These are phyloP conservation scores for Onthophagus sagittarius DNA, from an alignment of 2,888 invertebrate genomes.

Conservation along the genomic window DNA sequence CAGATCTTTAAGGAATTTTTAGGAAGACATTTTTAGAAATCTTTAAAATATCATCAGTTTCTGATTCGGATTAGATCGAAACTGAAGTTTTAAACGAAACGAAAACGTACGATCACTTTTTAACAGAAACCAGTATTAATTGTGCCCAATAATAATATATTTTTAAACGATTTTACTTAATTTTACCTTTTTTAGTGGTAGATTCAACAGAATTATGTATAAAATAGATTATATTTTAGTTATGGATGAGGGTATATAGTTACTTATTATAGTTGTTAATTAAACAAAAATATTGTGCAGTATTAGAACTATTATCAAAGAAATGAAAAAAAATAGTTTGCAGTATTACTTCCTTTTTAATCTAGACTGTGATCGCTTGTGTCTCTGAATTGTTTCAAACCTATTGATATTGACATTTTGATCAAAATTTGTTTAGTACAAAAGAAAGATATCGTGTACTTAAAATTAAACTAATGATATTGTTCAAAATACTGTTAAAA, in stretches of 20 bases:
- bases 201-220: neutral
- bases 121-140: constrained; percentile 11
- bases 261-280: neutral
- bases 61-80: neutral
- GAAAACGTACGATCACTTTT: neutral
- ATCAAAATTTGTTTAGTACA: neutral
- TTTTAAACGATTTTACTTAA: neutral
- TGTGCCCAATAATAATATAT: constrained; percentile 3
- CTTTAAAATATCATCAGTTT: constrained; percentile 14
- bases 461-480: neutral
- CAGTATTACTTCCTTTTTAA: constrained; percentile 3
- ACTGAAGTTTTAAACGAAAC: constrained; percentile 5
- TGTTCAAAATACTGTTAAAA: neutral
- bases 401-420: neutral
- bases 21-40: too few relatives aligned
- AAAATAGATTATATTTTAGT: neutral
- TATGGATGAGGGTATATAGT: constrained; percentile 8
- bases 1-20: too few relatives aligned
- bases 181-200: neutral
- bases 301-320: neutral
- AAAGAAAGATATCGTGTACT: neutral
- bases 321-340: neutral
- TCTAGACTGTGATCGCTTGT: constrained; percentile 5
- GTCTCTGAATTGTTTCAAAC: neutral
- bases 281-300: neutral